Evolutionary conservation across 2,113 vertebrate genomes (phyloP).

Genomic region (Chloebia gouldiae): DNA sequence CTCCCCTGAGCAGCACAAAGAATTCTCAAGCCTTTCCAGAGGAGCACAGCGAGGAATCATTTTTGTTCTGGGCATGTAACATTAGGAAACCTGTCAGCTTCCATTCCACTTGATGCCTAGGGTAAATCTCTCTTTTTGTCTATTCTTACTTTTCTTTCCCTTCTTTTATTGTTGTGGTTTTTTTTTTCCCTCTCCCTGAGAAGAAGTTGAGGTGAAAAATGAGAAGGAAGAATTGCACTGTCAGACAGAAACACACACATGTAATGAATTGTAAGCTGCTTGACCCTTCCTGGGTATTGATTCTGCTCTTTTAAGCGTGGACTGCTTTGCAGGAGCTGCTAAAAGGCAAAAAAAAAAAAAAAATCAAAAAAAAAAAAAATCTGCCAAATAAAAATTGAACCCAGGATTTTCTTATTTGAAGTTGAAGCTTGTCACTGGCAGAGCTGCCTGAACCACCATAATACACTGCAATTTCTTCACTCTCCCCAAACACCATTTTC

Average conservation of each 20-base stretch:
- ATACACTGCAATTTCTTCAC: background rate
- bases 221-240: conserved; percentile 19
- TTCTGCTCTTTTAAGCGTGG: background rate
- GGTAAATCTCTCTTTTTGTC: conserved; percentile 51
- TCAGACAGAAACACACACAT: conserved; percentile 6
- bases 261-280: conserved; percentile 53
- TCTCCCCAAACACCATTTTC: background rate
- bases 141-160: conserved; percentile 2
- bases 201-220: conserved; percentile 55
- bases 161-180: background rate
- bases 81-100: conserved; percentile 54
- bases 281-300: conserved; percentile 42
- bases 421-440: background rate
- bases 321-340: background rate
- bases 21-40: background rate
- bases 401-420: background rate
- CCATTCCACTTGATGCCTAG: conserved; percentile 21
- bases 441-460: background rate
- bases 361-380: background rate
- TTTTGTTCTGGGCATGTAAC: conserved; percentile 54
- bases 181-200: background rate
- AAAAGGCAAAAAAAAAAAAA: background rate
- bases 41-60: conserved; percentile 7
- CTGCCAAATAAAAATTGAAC: conserved; percentile 2
- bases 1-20: background rate